These are phyloP conservation scores for Rhinoderma darwinii DNA, from an alignment of 2,113 vertebrate genomes.

Conservation along the genomic window DNA sequence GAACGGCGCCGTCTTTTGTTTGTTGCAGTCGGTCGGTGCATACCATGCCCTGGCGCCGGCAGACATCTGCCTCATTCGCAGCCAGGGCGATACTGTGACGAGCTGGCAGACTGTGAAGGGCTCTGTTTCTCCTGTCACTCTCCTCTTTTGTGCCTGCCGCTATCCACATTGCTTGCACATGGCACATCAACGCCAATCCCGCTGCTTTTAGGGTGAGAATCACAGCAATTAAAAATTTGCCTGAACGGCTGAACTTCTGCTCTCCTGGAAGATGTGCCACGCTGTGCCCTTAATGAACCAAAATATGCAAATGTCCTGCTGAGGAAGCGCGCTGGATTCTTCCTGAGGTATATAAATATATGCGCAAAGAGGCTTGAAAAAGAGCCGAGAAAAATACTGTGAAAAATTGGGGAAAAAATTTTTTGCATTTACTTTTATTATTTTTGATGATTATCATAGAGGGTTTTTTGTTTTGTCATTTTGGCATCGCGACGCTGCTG, in stretches of 20 bases:
- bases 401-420: too few species aligned
- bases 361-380: background rate
- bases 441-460: too few species aligned
- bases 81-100: background rate
- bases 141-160: background rate
- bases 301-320: background rate
- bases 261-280: background rate
- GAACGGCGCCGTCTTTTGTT: background rate
- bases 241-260: background rate
- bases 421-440: too few species aligned
- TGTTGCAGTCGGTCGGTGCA: background rate
- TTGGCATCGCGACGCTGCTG: background rate
- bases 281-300: slow-evolving; percentile 3
- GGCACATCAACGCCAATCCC: background rate
- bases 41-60: background rate
- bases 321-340: background rate
- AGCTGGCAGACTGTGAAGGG: slow-evolving; percentile 21
- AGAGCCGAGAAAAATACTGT: background rate
- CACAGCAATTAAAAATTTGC: slow-evolving; percentile 28
- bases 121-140: background rate
- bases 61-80: slow-evolving; percentile 4
- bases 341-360: background rate
- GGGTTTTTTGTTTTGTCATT: background rate
- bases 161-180: background rate
- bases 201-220: background rate